phyloP scores from a whole-genome alignment of 1,140 invertebrate species.

The Cryptotermes secundus region DNA sequence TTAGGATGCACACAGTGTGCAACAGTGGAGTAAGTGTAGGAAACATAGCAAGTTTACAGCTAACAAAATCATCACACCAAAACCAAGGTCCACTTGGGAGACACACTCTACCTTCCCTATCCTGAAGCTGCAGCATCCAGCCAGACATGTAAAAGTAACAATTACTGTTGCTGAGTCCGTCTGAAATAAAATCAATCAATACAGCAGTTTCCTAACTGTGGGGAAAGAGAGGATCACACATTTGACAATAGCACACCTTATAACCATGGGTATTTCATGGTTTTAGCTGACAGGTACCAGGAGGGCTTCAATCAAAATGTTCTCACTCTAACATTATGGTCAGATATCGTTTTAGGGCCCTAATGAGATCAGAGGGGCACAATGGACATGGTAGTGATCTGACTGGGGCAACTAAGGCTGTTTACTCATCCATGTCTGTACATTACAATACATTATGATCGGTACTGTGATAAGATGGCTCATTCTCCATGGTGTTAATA shows the following conservation, averaged over 20 bases:
- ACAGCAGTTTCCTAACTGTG: not conserved
- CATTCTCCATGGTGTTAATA: no score
- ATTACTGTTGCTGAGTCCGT: not conserved
- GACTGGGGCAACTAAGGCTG: no score
- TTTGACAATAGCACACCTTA: not conserved
- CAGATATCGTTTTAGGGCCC: no score
- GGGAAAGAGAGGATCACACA: not conserved
- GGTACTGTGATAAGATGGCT: no score
- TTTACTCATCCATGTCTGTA: no score
- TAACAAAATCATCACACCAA: slow-evolving; percentile 63
- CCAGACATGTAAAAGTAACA: slow-evolving; percentile 39
- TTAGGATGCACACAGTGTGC: not conserved
- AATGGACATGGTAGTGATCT: no score
- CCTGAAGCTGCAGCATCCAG: slow-evolving; percentile 56
- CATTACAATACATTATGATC: no score
- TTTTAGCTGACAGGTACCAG: no score
- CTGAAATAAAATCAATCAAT: not conserved
- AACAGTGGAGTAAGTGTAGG: slow-evolving; percentile 53
- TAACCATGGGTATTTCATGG: no score
- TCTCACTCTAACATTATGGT: no score
- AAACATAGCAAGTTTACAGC: slow-evolving; percentile 64
- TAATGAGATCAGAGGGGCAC: no score
- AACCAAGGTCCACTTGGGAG: slow-evolving; percentile 59
- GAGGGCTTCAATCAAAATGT: no score
- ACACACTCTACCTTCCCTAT: slow-evolving; percentile 71